Percentiles rank a stretch among this genome's conserved stretches.
phyloP scores from a whole-genome alignment of 2,113 vertebrate species.

The Elanus axillaris region DNA sequence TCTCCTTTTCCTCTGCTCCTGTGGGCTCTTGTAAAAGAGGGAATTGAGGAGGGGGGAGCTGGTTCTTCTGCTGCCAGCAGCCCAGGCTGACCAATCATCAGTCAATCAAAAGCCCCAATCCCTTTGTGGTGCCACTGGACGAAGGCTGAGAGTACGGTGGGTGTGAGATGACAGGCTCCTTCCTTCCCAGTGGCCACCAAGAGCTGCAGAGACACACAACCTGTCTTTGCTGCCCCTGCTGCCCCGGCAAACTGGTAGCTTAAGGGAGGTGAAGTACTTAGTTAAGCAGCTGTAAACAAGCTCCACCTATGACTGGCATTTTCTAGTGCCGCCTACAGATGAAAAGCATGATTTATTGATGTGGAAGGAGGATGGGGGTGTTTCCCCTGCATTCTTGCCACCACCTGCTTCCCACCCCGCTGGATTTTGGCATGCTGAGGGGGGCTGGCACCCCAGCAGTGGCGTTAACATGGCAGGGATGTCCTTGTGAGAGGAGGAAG shows the following conservation, averaged over 20 bases:
- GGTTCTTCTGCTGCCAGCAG: accelerated
- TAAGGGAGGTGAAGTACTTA: background rate
- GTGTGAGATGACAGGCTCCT: background rate
- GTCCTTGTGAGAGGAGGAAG: background rate
- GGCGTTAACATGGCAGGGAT: accelerated
- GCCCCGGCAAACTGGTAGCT: accelerated
- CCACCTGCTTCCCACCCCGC: background rate
- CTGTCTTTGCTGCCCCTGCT: too few relatives aligned
- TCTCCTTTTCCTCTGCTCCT: background rate
- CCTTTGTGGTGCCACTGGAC: accelerated
- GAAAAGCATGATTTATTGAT: background rate
- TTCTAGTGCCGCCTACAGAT: background rate
- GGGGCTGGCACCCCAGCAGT: background rate
- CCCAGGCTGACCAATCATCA: background rate
- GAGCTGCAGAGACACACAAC: accelerated
- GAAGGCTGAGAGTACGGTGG: background rate
- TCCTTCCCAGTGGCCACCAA: background rate
- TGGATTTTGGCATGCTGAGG: background rate
- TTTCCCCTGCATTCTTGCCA: accelerated
- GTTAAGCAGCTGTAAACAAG: background rate
- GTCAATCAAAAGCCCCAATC: background rate
- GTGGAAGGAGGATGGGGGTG: background rate
- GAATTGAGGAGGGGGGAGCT: background rate
- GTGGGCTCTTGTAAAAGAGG: accelerated
- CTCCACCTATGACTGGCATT: background rate